Evolutionary conservation across 2,888 invertebrate species (phyloP), one percentile per base, ranked within the genome.

Genomic region (Drosophila basisetae): DNA sequence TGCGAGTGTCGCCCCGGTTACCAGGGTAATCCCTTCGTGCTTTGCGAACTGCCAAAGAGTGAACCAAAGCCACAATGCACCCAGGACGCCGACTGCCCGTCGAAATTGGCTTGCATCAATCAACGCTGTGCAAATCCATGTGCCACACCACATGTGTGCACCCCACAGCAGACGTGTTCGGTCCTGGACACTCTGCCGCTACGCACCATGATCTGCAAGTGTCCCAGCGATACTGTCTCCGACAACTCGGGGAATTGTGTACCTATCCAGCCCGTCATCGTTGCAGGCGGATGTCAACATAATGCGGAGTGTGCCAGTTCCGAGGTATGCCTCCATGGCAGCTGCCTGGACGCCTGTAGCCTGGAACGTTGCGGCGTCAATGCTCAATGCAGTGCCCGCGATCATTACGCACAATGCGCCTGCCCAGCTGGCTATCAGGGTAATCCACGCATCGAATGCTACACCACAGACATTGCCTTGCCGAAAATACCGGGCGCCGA

Each of bases 141-240:
- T 89, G 93, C 95, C 16, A 93, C 95, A 7, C 95, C 95, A 11
- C 95, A 95, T 80, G 95, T 97, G 53, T 98, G 98, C 91, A 95
- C 95, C 22, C 94, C 95, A 7, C 96, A 96, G 78, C 97, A 98
- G 83, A 95, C 96, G 69, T 98, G 98, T 92, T 94, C 95, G 70
- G 96, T 97, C 0, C 94, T 96, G 16, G 97, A 97, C 83, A 96
- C 97, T 0, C 91, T 96, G 54, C 97, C 98, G 3, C 93, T 97
- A 76, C 95, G 97, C 61, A 97, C 97, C 0, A 96, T 98, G 84
- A 96, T 97, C 84, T 98, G 98, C 91, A 95, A 96, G 89, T 98
- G 98, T 93, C 97, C 97, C 22, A 95, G 96, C 49, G 97, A 97
- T 74, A 97, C 96, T 0, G 95, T 97, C 53, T 95, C 96, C 0